Evolutionary conservation across 2,888 invertebrate species (phyloP).

Genomic region (Trachelus troglodyta): DNA sequence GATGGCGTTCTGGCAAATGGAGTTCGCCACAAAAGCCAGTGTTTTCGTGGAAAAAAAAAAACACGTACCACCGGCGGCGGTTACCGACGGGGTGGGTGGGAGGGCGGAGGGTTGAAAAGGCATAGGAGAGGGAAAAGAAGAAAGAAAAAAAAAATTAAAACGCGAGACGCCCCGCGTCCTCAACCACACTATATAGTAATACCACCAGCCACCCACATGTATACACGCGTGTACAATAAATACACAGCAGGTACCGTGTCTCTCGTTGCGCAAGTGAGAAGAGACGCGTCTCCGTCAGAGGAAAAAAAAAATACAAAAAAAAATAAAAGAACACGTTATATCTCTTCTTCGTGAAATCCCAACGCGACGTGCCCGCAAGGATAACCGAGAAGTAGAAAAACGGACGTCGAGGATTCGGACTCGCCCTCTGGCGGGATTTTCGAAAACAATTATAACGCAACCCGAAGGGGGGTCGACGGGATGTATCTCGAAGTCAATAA

Average conservation of each 20-base stretch:
- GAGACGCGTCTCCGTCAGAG: not conserved
- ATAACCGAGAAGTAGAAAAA: not conserved
- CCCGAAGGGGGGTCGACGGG: not conserved
- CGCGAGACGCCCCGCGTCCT: not conserved
- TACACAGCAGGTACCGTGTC: not conserved
- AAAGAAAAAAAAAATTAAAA: not conserved
- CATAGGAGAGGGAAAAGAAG: no score
- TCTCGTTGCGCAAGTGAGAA: not conserved
- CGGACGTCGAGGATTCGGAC: not conserved
- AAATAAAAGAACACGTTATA: not conserved
- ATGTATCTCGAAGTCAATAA: not conserved
- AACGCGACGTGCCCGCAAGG: not conserved
- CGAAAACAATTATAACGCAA: not conserved
- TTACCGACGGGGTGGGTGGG: not conserved
- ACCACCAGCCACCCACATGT: not conserved
- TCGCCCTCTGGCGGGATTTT: not conserved
- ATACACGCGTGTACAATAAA: not conserved
- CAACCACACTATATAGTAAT: not conserved
- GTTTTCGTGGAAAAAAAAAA: conserved; percentile 9
- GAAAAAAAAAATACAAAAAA: not conserved
- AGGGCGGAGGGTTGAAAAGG: not conserved
- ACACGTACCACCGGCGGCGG: not conserved
- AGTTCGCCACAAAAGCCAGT: not conserved
- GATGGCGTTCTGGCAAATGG: conserved; percentile 36
- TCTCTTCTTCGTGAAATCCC: not conserved